Percentiles rank a stretch among this genome's conserved stretches.
These are phyloP conservation scores for Fopius arisanus DNA, from an alignment of 1,140 invertebrate genomes.

Conservation along the genomic window DNA sequence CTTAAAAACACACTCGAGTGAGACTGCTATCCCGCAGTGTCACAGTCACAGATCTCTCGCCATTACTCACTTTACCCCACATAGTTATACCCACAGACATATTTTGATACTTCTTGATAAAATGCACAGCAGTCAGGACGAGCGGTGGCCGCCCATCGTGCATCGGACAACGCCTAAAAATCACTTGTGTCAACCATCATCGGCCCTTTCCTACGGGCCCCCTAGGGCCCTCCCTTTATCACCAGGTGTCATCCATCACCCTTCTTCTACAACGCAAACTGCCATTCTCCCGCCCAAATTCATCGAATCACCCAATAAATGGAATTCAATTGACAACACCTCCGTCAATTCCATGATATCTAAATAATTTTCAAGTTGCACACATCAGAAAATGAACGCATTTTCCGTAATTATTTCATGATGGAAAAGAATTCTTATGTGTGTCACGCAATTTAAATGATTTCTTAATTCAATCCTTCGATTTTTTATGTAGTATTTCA, in stretches of 20 bases:
- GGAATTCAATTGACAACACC: too few species aligned
- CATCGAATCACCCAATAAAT: background rate
- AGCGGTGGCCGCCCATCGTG: constrained; percentile 55
- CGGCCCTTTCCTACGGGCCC: constrained; percentile 29
- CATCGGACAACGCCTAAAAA: constrained; percentile 61
- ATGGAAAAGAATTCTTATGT: too few species aligned
- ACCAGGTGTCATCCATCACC: constrained; percentile 50
- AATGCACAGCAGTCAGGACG: constrained; percentile 30
- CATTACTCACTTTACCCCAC: constrained; percentile 9
- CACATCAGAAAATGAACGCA: too few species aligned
- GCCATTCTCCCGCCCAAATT: background rate
- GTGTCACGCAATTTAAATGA: too few species aligned
- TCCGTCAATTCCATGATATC: too few species aligned
- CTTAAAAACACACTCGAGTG: background rate
- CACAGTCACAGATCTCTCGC: background rate
- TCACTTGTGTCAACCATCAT: constrained; percentile 60
- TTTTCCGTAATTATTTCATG: too few species aligned
- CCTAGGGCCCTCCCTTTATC: constrained; percentile 40
- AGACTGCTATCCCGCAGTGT: constrained; percentile 4
- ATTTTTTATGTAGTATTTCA: too few species aligned
- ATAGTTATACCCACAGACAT: background rate
- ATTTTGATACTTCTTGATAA: constrained; percentile 2
- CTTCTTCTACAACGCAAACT: constrained; percentile 46
- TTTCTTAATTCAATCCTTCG: too few species aligned
- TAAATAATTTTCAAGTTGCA: too few species aligned